Evolutionary conservation across 2,797 vertebrate species (phyloP).

Genomic region (Oryzias dopingdopingensis): DNA sequence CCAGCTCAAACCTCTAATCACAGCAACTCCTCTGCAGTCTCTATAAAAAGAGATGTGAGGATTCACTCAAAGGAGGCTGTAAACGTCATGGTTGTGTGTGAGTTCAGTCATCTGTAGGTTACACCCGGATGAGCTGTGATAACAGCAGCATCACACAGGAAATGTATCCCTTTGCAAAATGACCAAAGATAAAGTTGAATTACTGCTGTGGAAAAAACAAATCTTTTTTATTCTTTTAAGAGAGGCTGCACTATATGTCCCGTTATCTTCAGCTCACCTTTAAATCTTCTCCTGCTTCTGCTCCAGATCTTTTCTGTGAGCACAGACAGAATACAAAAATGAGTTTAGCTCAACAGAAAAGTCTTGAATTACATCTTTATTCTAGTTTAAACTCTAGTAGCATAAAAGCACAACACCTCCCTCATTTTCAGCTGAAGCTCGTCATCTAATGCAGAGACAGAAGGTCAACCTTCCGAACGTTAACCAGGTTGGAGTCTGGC

Average conservation of each 20-base stretch:
- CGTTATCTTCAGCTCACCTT: slow-evolving; percentile 21
- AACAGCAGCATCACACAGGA: slow-evolving; percentile 19
- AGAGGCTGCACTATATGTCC: slow-evolving; percentile 48
- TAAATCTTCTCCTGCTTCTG: slow-evolving; percentile 23
- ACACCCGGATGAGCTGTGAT: slow-evolving; percentile 34
- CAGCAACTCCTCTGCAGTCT: slow-evolving; percentile 10
- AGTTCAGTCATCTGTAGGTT: slow-evolving; percentile 5
- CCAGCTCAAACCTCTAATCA: slow-evolving; percentile 43
- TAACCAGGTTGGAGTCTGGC: slow-evolving; percentile 13
- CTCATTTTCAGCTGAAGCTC: no score
- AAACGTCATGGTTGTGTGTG: slow-evolving; percentile 1
- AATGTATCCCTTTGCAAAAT: slow-evolving; percentile 23
- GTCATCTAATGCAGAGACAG: no score
- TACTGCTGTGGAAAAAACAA: slow-evolving; percentile 43
- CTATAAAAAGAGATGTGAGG: slow-evolving; percentile 18
- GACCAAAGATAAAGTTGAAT: slow-evolving; percentile 54
- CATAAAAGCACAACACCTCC: no score
- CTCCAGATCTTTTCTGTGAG: slow-evolving; percentile 7
- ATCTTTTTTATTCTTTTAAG: slow-evolving; percentile 47
- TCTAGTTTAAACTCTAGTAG: no score
- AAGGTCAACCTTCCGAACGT: no score
- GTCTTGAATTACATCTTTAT: no score
- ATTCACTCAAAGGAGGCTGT: slow-evolving; percentile 1
- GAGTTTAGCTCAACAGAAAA: no score
- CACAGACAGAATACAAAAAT: no score